Conservation (phyloP, 2,113 vertebrate genomes). For the Centropus bengalensis region DNA sequence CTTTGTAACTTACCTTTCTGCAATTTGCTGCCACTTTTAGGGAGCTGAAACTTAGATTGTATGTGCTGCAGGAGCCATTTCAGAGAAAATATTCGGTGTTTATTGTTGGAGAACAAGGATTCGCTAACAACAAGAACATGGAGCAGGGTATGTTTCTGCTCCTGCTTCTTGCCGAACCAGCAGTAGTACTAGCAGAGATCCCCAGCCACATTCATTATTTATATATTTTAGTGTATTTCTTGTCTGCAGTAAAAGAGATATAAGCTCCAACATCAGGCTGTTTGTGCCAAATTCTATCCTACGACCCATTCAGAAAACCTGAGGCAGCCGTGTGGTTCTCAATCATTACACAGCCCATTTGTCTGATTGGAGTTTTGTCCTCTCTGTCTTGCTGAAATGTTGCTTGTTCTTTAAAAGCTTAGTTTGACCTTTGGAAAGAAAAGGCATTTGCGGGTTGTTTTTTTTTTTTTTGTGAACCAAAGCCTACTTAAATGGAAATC, state of each 20-base stretch:
- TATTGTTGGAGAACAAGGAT: conserved; percentile 51
- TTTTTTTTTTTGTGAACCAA: neutral
- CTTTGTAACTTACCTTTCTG: conserved; percentile 71
- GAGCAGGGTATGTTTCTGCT: conserved; percentile 46
- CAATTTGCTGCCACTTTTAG: conserved; percentile 60
- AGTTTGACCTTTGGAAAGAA: conserved; percentile 64
- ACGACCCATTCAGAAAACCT: conserved; percentile 45
- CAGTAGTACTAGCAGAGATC: conserved; percentile 55
- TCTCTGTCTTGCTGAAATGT: conserved; percentile 49
- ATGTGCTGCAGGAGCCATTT: conserved; percentile 53
- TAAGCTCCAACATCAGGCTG: conserved; percentile 54
- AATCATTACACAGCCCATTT: conserved; percentile 62
- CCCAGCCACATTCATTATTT: conserved; percentile 78
- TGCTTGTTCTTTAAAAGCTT: conserved; percentile 49
- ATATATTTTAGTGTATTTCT: conserved; percentile 76
- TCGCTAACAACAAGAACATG: conserved; percentile 48
- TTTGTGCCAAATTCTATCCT: conserved; percentile 61
- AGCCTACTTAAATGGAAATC: conserved; percentile 23
- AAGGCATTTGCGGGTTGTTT: neutral
- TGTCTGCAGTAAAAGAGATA: conserved; percentile 74
- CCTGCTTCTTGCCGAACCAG: conserved; percentile 59
- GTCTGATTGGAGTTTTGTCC: conserved; percentile 68
- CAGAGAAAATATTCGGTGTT: conserved; percentile 49
- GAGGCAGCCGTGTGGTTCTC: conserved; percentile 34
- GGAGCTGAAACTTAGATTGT: conserved; percentile 29